Conservation (phyloP, 2,113 vertebrate genomes). For the Etheostoma cragini region DNA sequence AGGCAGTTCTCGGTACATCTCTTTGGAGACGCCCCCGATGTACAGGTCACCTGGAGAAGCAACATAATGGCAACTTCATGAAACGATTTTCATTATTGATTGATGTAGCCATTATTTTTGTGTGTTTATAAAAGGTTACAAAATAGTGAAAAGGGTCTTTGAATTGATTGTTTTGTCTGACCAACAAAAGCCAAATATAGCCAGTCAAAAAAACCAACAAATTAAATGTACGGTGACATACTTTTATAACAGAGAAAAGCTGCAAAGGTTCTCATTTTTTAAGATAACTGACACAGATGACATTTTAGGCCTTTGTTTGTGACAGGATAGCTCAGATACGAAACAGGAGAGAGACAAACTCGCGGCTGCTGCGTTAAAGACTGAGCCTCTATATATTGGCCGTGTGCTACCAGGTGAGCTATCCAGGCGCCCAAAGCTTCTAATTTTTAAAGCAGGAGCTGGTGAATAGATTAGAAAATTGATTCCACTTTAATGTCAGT, state of each 20-base stretch:
- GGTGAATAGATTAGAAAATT: conserved; percentile 7
- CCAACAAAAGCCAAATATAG: too few species aligned
- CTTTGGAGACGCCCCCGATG: conserved; percentile 97
- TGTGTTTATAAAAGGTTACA: neutral
- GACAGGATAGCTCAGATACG: too few species aligned
- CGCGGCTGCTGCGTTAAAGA: too few species aligned
- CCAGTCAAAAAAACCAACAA: neutral
- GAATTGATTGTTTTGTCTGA: neutral
- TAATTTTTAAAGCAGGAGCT: neutral
- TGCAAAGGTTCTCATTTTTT: neutral
- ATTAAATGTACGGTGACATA: neutral
- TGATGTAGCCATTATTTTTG: neutral
- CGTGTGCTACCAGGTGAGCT: too few species aligned
- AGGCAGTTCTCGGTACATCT: conserved; percentile 95
- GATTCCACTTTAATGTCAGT: conserved; percentile 17
- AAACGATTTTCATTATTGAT: conserved; percentile 14
- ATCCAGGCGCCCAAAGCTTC: neutral
- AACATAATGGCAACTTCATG: conserved; percentile 16
- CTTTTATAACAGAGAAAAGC: neutral
- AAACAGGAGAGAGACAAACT: too few species aligned
- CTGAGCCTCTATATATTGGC: too few species aligned
- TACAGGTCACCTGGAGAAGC: conserved; percentile 91
- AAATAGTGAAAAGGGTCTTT: neutral
- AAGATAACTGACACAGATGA: too few species aligned
- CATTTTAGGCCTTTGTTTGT: too few species aligned